Evolutionary conservation across 2,113 vertebrate species (phyloP).

Genomic region (Hepsetus odoe): DNA sequence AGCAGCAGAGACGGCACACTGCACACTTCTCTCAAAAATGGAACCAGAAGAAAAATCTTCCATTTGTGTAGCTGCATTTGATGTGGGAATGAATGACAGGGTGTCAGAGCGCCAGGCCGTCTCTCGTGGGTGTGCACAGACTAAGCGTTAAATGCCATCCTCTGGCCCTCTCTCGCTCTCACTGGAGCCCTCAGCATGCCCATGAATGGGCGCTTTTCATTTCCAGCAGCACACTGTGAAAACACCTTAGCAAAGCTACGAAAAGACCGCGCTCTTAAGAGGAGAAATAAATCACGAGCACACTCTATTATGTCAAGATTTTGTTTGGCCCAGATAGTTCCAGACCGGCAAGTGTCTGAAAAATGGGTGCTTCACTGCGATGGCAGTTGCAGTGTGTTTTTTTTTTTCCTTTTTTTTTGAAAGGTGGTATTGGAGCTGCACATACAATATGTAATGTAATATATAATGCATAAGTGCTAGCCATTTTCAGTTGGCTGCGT

Average conservation of each 20-base stretch:
- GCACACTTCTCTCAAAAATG: neutral
- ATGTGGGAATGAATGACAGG: constrained; percentile 68
- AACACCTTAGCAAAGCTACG: constrained; percentile 69
- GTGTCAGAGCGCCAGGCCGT: constrained; percentile 55
- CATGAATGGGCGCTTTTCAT: constrained; percentile 62
- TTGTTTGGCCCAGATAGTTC: neutral
- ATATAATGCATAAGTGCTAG: neutral
- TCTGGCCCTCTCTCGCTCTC: constrained; percentile 66
- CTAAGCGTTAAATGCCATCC: constrained; percentile 53
- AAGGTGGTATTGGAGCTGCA: neutral
- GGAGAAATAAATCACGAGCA: constrained; percentile 40
- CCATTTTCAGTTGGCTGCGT: neutral
- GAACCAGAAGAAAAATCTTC: neutral
- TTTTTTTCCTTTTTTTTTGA: too few species aligned
- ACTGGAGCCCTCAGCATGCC: constrained; percentile 68
- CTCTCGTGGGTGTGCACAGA: constrained; percentile 71
- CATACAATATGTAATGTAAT: neutral
- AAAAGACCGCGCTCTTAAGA: constrained; percentile 54
- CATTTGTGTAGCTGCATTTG: constrained; percentile 31
- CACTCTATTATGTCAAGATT: neutral
- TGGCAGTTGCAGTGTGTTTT: neutral
- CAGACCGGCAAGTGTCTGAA: neutral
- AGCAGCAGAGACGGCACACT: constrained; percentile 10
- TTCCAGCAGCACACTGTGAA: constrained; percentile 61
- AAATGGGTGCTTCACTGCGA: neutral